Percentiles rank a stretch among this genome's conserved stretches.
Conservation (phyloP, 2,888 invertebrate species). For the Protonemura montana region DNA sequence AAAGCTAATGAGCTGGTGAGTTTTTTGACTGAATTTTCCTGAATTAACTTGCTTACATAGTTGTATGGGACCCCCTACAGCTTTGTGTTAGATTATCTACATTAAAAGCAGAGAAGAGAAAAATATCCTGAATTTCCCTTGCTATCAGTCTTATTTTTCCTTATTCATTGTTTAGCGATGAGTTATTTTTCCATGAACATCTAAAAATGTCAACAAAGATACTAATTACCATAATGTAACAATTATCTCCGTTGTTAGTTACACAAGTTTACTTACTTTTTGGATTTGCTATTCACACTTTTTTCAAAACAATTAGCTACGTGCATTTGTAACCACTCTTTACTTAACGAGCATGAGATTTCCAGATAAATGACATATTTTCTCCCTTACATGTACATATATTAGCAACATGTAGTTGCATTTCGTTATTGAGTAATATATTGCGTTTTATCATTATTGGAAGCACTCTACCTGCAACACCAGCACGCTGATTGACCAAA, state of each 20-base stretch:
- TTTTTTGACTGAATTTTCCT: too few relatives aligned
- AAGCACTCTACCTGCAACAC: constrained; percentile 41
- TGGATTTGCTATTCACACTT: not conserved
- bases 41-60: not conserved
- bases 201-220: not conserved
- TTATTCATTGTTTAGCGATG: constrained; percentile 41
- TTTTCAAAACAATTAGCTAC: not conserved
- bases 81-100: not conserved
- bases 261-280: not conserved
- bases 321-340: not conserved
- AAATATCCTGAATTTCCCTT: constrained; percentile 37
- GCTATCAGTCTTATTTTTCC: constrained; percentile 40
- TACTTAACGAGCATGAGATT: not conserved
- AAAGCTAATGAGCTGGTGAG: too few relatives aligned
- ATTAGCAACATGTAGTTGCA: not conserved
- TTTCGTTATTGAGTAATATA: constrained; percentile 37
- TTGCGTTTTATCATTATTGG: constrained; percentile 41
- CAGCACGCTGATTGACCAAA: not conserved
- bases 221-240: not conserved
- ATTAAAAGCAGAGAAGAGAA: constrained; percentile 27
- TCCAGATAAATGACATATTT: not conserved
- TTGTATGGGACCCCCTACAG: not conserved
- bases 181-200: constrained; percentile 3
- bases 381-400: not conserved
- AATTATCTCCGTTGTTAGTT: not conserved